These are phyloP conservation scores for Aplodontia rufa DNA, from an alignment of 2,113 vertebrate genomes.

Conservation along the genomic window DNA sequence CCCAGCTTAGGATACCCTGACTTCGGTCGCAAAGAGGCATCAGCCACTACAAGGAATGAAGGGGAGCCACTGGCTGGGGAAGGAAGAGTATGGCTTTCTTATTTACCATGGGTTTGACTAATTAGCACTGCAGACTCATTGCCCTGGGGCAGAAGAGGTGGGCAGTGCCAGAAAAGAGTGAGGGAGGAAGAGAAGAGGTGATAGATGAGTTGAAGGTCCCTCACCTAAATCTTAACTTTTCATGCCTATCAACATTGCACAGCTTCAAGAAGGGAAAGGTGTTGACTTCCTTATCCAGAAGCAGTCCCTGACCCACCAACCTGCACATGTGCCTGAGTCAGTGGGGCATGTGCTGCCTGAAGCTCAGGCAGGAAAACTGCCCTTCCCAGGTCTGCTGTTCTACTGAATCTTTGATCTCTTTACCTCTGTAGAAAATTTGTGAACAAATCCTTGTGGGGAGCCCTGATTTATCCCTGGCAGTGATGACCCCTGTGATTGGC, in stretches of 20 bases:
- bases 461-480: neutral
- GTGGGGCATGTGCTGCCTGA: too few species aligned
- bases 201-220: neutral
- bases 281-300: neutral
- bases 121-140: neutral
- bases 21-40: neutral
- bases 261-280: too few species aligned
- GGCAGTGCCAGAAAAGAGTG: neutral
- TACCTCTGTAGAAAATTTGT: neutral
- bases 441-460: neutral
- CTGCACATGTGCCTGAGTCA: too few species aligned
- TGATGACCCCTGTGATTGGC: too few species aligned
- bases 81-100: too few species aligned
- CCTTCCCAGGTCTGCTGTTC: neutral
- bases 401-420: neutral
- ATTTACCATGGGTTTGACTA: too few species aligned
- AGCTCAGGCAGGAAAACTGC: neutral
- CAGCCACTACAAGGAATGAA: neutral
- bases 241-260: neutral
- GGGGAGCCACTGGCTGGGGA: fast-evolving
- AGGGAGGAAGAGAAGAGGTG: neutral
- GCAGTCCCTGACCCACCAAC: neutral
- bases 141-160: too few species aligned
- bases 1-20: neutral
- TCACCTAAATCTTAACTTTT: fast-evolving